Evolutionary conservation across 2,888 invertebrate genomes (phyloP).

Genomic region (Oeneis ivallda): DNA sequence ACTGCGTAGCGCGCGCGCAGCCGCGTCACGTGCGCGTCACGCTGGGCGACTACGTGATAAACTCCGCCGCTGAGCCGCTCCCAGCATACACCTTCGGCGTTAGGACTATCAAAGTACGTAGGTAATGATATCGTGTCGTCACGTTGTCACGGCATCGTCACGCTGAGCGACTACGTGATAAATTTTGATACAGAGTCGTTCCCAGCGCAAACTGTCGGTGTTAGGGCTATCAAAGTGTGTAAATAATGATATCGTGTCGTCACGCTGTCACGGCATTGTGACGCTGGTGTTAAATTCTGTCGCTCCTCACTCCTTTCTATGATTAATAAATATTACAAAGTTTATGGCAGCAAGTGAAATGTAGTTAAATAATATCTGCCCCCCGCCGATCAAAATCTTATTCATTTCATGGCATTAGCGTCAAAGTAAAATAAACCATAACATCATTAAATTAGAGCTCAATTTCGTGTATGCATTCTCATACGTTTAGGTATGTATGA

Average conservation of each 20-base stretch:
- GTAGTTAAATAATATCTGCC: too few relatives aligned
- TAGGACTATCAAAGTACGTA: constrained; percentile 85
- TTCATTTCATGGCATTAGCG: too few relatives aligned
- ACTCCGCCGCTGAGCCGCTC: constrained; percentile 94
- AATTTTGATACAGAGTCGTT: constrained; percentile 95
- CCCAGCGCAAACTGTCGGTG: neutral
- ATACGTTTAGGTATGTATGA: too few relatives aligned
- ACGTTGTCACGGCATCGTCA: neutral
- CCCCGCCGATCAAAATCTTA: too few relatives aligned
- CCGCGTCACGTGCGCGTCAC: constrained; percentile 96
- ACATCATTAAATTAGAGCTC: too few relatives aligned
- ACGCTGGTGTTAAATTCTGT: neutral
- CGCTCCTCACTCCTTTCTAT: too few relatives aligned
- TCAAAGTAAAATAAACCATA: too few relatives aligned
- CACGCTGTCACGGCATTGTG: neutral
- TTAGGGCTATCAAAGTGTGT: constrained; percentile 51
- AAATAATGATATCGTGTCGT: neutral
- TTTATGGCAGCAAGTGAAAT: too few relatives aligned
- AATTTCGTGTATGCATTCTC: too few relatives aligned
- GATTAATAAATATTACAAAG: too few relatives aligned
- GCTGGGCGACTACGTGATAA: constrained; percentile 95
- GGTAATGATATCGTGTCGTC: neutral
- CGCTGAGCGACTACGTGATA: constrained; percentile 81
- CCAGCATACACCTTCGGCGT: constrained; percentile 96
- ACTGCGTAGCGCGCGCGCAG: constrained; percentile 95